Conservation (phyloP, 2,888 invertebrate genomes). For the Drosophila prolongata region DNA sequence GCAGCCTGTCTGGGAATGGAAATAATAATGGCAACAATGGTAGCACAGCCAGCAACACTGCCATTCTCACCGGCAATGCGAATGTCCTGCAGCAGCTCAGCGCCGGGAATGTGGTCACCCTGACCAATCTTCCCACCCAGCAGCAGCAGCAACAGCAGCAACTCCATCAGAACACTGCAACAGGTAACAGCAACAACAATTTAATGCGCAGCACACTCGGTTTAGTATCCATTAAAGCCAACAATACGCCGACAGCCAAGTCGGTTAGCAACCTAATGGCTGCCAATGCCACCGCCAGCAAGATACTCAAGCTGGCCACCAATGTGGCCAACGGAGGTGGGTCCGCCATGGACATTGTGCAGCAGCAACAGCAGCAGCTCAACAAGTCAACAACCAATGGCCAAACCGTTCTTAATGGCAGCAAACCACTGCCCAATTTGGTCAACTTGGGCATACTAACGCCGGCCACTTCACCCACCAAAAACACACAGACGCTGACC, state of each 20-base stretch:
- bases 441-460: conserved; percentile 85
- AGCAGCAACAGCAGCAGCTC: conserved; percentile 64
- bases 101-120: conserved; percentile 69
- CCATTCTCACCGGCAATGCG: conserved; percentile 50
- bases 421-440: conserved; percentile 83
- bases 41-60: conserved; percentile 60
- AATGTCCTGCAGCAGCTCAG: conserved; percentile 69
- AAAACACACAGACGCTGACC: conserved; percentile 82
- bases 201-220: conserved; percentile 84
- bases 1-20: conserved; percentile 64
- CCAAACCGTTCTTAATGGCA: conserved; percentile 57
- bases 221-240: conserved; percentile 83
- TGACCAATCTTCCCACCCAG: conserved; percentile 69
- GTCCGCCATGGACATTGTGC: conserved; percentile 63
- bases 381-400: conserved; percentile 44
- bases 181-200: conserved; percentile 84
- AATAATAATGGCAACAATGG: conserved; percentile 48
- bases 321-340: conserved; percentile 80
- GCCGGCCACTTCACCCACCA: conserved; percentile 85
- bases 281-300: conserved; percentile 83
- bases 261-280: conserved; percentile 83
- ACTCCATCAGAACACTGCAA: conserved; percentile 57
- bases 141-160: conserved; percentile 57
- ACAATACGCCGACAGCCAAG: conserved; percentile 53
- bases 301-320: conserved; percentile 83